These are phyloP conservation scores for Vesta saturnalis DNA, from an alignment of 2,888 invertebrate genomes.

Conservation along the genomic window DNA sequence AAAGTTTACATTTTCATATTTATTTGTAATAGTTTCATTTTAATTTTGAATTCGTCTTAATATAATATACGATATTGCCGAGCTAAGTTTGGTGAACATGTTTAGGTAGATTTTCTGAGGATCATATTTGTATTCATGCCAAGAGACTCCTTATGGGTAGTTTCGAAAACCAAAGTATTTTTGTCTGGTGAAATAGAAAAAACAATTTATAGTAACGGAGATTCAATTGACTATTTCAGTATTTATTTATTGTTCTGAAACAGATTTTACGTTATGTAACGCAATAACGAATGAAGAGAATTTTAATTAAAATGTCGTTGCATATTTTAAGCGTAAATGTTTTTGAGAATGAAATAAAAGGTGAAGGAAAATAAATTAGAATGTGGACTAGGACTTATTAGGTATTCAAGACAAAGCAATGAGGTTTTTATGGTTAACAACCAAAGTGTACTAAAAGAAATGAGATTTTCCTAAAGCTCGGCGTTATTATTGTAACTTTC, in stretches of 20 bases:
- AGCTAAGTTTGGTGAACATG: neutral
- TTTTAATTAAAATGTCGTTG: neutral
- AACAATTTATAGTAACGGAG: neutral
- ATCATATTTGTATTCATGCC: slow-evolving; percentile 27
- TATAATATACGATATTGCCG: too few relatives aligned
- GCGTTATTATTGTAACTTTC: slow-evolving; percentile 7
- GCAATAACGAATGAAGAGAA: too few relatives aligned
- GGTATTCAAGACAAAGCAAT: slow-evolving; percentile 1
- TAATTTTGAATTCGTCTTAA: too few relatives aligned
- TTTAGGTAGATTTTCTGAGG: slow-evolving; percentile 5
- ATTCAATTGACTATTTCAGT: neutral
- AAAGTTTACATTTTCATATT: too few relatives aligned
- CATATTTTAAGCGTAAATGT: neutral
- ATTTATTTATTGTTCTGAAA: too few relatives aligned
- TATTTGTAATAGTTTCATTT: too few relatives aligned
- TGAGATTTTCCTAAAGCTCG: neutral
- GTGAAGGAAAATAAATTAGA: neutral
- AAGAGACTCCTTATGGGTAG: slow-evolving; percentile 21
- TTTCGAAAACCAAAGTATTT: slow-evolving; percentile 22
- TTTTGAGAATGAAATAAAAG: neutral
- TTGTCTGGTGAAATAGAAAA: slow-evolving; percentile 20
- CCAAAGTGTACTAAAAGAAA: neutral
- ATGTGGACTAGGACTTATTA: slow-evolving; percentile 2
- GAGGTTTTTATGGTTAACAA: slow-evolving; percentile 9
- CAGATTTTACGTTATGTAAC: too few relatives aligned